phyloP scores from a whole-genome alignment of 2,888 invertebrate species.

The Gibbula magus region DNA sequence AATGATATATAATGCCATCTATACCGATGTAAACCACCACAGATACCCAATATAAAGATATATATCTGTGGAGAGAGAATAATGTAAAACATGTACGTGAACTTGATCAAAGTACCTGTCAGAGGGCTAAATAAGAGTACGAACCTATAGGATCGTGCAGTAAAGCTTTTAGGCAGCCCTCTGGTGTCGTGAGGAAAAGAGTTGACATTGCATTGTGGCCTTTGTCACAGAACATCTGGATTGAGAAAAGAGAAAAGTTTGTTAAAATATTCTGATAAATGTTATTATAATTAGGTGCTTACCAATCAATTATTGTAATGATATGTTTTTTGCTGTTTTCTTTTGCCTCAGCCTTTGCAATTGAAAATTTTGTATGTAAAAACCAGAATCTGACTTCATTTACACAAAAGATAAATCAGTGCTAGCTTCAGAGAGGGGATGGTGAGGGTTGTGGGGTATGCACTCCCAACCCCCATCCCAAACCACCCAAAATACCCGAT shows the following conservation, averaged over 20 bases:
- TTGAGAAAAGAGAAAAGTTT: not conserved
- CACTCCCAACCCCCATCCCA: too few species aligned
- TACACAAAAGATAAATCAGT: too few species aligned
- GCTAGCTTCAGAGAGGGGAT: too few species aligned
- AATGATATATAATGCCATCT: too few species aligned
- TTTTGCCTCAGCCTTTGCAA: too few species aligned
- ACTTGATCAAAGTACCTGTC: not conserved
- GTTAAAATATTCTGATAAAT: not conserved
- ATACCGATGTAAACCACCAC: too few species aligned
- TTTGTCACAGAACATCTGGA: conserved; percentile 84
- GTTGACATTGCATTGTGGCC: conserved; percentile 94
- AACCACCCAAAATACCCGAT: too few species aligned
- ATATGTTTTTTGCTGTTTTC: not conserved
- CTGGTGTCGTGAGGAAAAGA: conserved; percentile 97
- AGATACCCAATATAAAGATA: not conserved
- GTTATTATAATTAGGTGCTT: not conserved
- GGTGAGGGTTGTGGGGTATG: too few species aligned
- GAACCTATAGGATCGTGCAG: conserved; percentile 92
- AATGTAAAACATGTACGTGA: not conserved
- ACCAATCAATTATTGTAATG: not conserved
- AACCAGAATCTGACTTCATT: too few species aligned
- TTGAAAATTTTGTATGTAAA: too few species aligned
- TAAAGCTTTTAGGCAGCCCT: conserved; percentile 93
- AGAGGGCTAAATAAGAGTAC: too few species aligned
- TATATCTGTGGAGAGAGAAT: not conserved